A percentile compares a stretch with the other conserved stretches of the same genome.
Evolutionary conservation across 2,888 invertebrate species (phyloP).

Genomic region (Sisyra nigra): DNA sequence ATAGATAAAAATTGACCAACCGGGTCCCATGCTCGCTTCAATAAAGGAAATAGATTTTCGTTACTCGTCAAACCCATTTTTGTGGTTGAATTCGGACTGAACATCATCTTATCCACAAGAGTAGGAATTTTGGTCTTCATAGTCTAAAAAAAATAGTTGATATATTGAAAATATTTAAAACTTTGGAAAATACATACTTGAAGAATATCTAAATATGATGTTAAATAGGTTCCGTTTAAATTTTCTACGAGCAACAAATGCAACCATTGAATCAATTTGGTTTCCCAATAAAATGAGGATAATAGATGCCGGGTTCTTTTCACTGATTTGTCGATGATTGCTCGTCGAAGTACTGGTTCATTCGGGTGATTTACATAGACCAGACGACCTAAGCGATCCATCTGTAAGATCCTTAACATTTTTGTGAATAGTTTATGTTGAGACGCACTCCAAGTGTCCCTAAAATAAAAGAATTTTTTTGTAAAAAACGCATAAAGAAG

Average conservation of each 20-base stretch:
- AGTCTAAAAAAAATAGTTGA: constrained; percentile 24
- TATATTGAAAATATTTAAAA: constrained; percentile 3
- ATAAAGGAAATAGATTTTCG: constrained; percentile 45
- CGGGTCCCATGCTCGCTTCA: constrained; percentile 63
- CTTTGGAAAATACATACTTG: constrained; percentile 35
- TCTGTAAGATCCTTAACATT: constrained; percentile 45
- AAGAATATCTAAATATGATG: constrained; percentile 59
- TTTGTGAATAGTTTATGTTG: constrained; percentile 50
- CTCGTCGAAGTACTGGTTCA: constrained; percentile 52
- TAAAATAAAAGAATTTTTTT: constrained; percentile 15
- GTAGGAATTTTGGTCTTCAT: constrained; percentile 50
- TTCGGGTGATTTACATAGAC: constrained; percentile 38
- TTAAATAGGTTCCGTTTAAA: constrained; percentile 45
- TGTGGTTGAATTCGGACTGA: constrained; percentile 31
- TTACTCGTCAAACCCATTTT: constrained; percentile 33
- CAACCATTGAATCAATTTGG: constrained; percentile 58
- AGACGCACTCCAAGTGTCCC: constrained; percentile 43
- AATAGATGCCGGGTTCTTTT: constrained; percentile 48
- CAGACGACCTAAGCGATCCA: constrained; percentile 46
- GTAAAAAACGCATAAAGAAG: no score
- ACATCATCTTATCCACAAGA: constrained; percentile 57
- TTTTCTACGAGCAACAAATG: constrained; percentile 53
- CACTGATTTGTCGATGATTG: constrained; percentile 53
- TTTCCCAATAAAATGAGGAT: constrained; percentile 56
- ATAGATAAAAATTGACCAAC: constrained; percentile 36